phyloP scores from a whole-genome alignment of 2,888 invertebrate species.

The Gasteruption jaculator region DNA sequence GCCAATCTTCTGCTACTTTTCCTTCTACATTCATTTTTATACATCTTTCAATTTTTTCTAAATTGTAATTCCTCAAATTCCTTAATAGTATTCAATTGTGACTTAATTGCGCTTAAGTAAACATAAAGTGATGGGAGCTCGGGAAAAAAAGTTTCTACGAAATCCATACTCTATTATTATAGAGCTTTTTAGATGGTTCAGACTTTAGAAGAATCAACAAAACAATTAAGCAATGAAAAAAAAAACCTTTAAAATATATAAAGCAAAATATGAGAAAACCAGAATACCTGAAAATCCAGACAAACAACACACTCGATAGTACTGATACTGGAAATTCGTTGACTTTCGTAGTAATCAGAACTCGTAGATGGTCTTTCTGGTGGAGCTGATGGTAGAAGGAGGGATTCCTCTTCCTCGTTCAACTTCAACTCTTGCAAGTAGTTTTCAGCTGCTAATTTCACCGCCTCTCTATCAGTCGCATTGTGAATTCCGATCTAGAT shows the following conservation, averaged over 20 bases:
- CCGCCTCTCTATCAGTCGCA: conserved; percentile 57
- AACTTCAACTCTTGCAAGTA: conserved; percentile 51
- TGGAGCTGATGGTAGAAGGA: conserved; percentile 37
- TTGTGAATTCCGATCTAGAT: conserved; percentile 43
- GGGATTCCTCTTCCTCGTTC: conserved; percentile 24
- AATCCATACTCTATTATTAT: too few species aligned
- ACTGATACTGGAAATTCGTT: conserved; percentile 39
- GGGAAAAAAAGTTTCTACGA: too few species aligned
- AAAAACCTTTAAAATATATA: too few species aligned
- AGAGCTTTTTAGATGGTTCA: too few species aligned
- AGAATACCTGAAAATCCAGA: conserved; percentile 67
- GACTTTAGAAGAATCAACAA: too few species aligned
- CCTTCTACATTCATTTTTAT: too few species aligned
- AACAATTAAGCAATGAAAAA: too few species aligned
- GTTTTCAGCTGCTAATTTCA: conserved; percentile 61
- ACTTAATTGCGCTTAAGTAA: too few species aligned
- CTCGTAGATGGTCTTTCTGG: conserved; percentile 40
- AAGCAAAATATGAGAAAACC: conserved; percentile 25
- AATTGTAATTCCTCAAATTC: too few species aligned
- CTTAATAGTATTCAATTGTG: neutral
- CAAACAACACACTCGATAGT: conserved; percentile 79
- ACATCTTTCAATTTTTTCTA: too few species aligned
- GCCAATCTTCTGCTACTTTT: too few species aligned
- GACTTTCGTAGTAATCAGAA: conserved; percentile 31
- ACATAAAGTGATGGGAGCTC: too few species aligned